phyloP scores from a whole-genome alignment of 2,797 vertebrate genomes.

The Phaenicophaeus curvirostris region DNA sequence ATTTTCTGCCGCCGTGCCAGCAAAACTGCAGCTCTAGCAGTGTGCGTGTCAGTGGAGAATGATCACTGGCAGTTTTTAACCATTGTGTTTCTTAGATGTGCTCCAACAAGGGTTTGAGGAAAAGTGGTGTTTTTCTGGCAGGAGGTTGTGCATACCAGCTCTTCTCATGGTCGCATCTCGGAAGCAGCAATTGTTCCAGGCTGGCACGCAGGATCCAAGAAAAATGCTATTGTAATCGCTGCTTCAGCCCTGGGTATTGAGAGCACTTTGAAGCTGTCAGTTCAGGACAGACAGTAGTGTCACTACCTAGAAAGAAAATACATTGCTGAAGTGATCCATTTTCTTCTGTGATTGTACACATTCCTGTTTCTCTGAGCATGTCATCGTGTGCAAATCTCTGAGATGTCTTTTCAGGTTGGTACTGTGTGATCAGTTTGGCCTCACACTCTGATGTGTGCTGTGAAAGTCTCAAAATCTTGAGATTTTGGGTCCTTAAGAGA shows the following conservation, averaged over 20 bases:
- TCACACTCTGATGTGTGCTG: neutral
- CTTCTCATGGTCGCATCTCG: neutral
- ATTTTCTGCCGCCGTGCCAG: neutral
- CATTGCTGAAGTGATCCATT: neutral
- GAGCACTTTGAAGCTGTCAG: neutral
- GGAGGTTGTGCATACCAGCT: rapidly evolving
- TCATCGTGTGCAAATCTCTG: neutral
- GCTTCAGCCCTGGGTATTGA: neutral
- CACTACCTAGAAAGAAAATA: neutral
- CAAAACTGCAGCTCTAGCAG: neutral
- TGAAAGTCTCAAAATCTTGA: neutral
- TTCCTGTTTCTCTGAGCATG: neutral
- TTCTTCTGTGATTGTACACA: neutral
- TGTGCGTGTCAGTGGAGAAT: neutral
- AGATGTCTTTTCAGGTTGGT: neutral
- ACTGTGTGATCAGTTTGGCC: neutral
- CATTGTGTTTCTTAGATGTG: neutral
- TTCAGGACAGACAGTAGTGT: neutral
- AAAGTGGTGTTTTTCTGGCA: neutral
- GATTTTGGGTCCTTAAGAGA: neutral
- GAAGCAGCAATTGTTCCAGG: neutral
- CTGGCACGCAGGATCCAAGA: neutral
- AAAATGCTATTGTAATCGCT: neutral
- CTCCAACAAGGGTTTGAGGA: neutral
- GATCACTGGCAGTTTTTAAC: conserved; percentile 27